A percentile compares a stretch with the other conserved stretches of the same genome.
Evolutionary conservation across 2,113 vertebrate genomes (phyloP).

Genomic region (Sphyrna mokarran): DNA sequence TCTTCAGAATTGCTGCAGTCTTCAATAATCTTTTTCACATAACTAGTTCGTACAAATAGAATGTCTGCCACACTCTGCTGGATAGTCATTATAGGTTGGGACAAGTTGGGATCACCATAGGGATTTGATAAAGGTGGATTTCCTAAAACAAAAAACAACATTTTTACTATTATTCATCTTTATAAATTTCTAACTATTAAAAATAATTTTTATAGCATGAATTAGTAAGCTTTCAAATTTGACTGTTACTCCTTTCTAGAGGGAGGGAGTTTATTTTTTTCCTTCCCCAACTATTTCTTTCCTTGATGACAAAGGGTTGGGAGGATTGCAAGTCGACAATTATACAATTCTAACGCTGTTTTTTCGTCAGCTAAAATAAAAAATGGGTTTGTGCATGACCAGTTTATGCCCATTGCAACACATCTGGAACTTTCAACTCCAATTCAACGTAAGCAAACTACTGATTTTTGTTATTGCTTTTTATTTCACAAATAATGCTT

Average conservation of each 20-base stretch:
- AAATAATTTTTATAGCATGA: neutral
- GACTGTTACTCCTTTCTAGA: neutral
- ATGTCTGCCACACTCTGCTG: conserved; percentile 96
- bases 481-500: neutral
- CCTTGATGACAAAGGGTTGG: neutral
- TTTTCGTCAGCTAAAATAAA: neutral
- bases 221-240: neutral
- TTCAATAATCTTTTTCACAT: conserved; percentile 98
- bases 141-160: conserved; percentile 62
- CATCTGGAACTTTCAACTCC: neutral
- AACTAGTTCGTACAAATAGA: conserved; percentile 95
- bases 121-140: conserved; percentile 93
- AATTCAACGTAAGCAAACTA: neutral
- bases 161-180: conserved; percentile 25
- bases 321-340: neutral
- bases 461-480: neutral
- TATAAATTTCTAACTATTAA: neutral
- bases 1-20: conserved; percentile 99
- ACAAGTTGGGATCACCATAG: conserved; percentile 90
- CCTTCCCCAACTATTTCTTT: no score
- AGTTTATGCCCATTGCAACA: no score
- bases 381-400: neutral
- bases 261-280: neutral
- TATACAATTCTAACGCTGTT: neutral
- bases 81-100: conserved; percentile 90